Percentiles rank a stretch among this genome's conserved stretches.
phyloP scores from a whole-genome alignment of 2,888 invertebrate genomes.

The Ophion costatus region DNA sequence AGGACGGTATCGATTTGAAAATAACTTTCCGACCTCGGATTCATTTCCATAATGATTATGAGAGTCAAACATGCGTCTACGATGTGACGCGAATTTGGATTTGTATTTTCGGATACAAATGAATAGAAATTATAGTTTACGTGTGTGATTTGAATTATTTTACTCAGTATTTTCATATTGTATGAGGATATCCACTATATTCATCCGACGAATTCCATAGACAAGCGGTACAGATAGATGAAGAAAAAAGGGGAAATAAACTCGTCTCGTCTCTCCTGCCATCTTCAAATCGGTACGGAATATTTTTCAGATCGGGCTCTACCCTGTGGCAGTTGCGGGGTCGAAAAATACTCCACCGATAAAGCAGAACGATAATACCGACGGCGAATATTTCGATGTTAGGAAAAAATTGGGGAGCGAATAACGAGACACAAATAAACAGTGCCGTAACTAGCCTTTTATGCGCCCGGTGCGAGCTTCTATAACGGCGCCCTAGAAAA shows the following conservation, averaged over 20 bases:
- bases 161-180: too few species aligned
- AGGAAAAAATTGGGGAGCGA: constrained; percentile 86
- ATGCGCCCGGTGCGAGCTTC: too few species aligned
- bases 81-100: background rate
- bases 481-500: too few species aligned
- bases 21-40: constrained; percentile 1
- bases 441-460: too few species aligned
- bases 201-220: constrained; percentile 93
- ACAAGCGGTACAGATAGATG: constrained; percentile 91
- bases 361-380: constrained; percentile 91
- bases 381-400: constrained; percentile 95
- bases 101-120: background rate
- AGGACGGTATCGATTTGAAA: constrained; percentile 16
- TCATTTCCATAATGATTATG: background rate
- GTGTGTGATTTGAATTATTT: background rate
- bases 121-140: background rate
- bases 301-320: constrained; percentile 87
- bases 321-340: constrained; percentile 89
- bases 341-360: constrained; percentile 93
- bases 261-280: background rate
- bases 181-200: too few species aligned
- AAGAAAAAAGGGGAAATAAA: constrained; percentile 86
- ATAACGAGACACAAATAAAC: constrained; percentile 42
- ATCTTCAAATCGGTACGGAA: background rate
- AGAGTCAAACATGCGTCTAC: background rate